These are phyloP conservation scores for Sprattus sprattus DNA, from an alignment of 2,113 vertebrate species.

Conservation along the genomic window DNA sequence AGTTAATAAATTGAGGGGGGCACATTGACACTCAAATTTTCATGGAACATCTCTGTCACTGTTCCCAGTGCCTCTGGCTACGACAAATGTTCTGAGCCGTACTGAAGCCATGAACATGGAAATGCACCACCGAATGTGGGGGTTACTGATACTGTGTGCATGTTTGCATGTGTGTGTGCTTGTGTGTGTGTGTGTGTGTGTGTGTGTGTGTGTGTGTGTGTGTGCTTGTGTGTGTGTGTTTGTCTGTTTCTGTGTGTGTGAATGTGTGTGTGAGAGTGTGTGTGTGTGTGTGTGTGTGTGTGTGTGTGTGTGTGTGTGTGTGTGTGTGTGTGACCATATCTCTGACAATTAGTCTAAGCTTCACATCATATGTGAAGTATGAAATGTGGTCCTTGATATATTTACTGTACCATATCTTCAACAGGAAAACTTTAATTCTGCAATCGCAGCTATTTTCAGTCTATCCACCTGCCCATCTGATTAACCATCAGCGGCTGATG, in stretches of 20 bases:
- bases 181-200: not conserved
- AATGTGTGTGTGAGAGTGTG: too few relatives aligned
- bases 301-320: not conserved
- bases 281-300: not conserved
- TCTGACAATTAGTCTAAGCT: not conserved
- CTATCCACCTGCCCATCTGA: not conserved
- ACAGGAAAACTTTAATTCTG: not conserved
- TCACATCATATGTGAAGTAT: not conserved
- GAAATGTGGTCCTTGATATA: not conserved
- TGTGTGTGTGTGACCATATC: not conserved
- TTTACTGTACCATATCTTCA: not conserved
- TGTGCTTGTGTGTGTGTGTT: not conserved
- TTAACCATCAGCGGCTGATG: not conserved
- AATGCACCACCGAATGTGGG: not conserved
- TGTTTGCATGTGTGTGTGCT: too few relatives aligned
- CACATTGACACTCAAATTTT: slow-evolving; percentile 80
- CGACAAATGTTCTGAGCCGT: slow-evolving; percentile 66
- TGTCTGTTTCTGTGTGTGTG: not conserved
- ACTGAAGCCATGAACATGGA: slow-evolving; percentile 61
- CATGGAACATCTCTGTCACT: slow-evolving; percentile 78
- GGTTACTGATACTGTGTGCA: not conserved
- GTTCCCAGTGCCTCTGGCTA: slow-evolving; percentile 75
- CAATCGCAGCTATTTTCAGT: not conserved
- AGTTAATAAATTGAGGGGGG: slow-evolving; percentile 84
- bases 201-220: not conserved